Base-by-base conservation (phyloP, 2,113 vertebrate species). In the Gorsachius goisagi region DNA sequence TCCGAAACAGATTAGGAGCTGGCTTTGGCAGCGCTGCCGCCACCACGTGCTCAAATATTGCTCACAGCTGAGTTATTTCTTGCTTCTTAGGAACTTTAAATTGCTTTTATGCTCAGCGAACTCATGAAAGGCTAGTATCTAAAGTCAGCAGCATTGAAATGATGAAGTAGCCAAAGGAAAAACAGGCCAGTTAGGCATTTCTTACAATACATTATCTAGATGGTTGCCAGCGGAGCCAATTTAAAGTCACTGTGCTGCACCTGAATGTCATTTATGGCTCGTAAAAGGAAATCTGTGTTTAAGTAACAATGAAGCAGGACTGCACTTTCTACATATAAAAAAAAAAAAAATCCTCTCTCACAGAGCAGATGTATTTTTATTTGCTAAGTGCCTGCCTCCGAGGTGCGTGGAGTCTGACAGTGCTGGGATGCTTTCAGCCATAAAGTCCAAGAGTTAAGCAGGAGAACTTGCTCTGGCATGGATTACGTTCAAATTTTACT, bases 21-120 rank as follows among this genome's bases (percentile, higher is more conserved):
- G 50, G 45, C 49, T 94, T 33, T 84, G 83, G 93, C 87, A 95
- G 71, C 0, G 0, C 62, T 17, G 44, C 71, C 3, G 6, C 73
- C 4, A 20, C 85, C 91, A 83, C 17, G 5, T 76, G 86, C 88
- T 85, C 66, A 39, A 52, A n/a, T 94, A 91, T 93, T 90, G 87
- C 96, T 97, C 95, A 92, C 95, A 89, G 90, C 76, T 92, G 95
- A 95, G 88, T 96, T 95, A 85, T 97, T 97, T 96, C 94, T 85
- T 89, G 86, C 95, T 95, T 87, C 96, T 91, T 41, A 47, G 85
- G 86, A 96, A 91, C 76, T 95, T 95, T 50, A 95, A 96, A 94
- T 64, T 55, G 85, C 74, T 96, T 95, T 95, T 91, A 82, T 79
- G 90, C 95, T 93, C 88, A 80, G 69, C 76, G 92, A 96, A 63